These are phyloP conservation scores for Lasioglossum marginatum DNA, from an alignment of 2,888 invertebrate genomes.

Conservation along the genomic window DNA sequence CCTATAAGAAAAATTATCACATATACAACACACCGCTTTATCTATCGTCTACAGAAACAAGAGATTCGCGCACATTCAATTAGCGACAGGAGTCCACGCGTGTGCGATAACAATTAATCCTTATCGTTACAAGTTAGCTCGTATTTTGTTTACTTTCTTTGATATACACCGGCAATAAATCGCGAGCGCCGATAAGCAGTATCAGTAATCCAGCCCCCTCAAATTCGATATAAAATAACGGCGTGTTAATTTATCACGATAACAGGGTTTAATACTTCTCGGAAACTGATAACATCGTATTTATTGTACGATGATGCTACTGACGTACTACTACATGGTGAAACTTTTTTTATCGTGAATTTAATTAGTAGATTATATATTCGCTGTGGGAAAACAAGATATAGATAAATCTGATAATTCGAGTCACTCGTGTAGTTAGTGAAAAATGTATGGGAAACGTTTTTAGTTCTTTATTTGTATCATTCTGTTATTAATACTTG, in stretches of 20 bases:
- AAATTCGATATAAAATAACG: slow-evolving; percentile 26
- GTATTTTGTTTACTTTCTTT: not conserved
- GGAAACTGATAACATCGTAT: slow-evolving; percentile 30
- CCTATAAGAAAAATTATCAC: slow-evolving; percentile 67
- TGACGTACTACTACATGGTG: not conserved
- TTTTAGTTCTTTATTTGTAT: not conserved
- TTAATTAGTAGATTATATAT: not conserved
- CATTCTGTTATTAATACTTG: not conserved
- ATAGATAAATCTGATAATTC: not conserved
- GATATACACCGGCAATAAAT: slow-evolving; percentile 9
- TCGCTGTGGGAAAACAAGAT: not conserved
- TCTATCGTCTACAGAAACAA: not conserved
- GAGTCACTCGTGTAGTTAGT: not conserved
- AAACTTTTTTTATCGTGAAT: not conserved
- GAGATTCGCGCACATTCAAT: not conserved
- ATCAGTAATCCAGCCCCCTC: slow-evolving; percentile 22
- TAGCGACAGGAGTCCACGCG: not conserved
- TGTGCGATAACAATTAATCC: not conserved
- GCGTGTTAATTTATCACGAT: slow-evolving; percentile 58
- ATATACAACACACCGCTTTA: not conserved
- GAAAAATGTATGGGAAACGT: not conserved
- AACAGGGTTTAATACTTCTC: slow-evolving; percentile 21
- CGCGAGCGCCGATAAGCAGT: slow-evolving; percentile 42
- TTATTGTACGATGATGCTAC: not conserved
- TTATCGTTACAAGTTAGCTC: not conserved